A percentile compares a stretch with the other conserved stretches of the same genome.
These are phyloP conservation scores for Chamaetylas fuelleborni DNA, from an alignment of 2,113 vertebrate species.

Conservation along the genomic window DNA sequence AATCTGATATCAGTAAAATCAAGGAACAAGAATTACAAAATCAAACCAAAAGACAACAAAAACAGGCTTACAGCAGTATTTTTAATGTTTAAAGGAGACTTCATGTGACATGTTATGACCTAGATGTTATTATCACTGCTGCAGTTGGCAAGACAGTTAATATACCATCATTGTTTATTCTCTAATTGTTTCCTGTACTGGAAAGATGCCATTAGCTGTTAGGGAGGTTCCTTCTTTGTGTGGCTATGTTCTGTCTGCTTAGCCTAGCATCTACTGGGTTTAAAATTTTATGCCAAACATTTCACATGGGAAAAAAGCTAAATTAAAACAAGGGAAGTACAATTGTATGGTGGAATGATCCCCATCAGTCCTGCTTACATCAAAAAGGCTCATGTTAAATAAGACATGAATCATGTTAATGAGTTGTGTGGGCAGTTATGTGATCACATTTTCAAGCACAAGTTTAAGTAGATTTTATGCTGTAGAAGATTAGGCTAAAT, in stretches of 20 bases:
- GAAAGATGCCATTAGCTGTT: constrained; percentile 21
- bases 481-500: not conserved
- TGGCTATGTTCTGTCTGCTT: constrained; percentile 19
- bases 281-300: constrained; percentile 25
- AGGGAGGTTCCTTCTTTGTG: constrained; percentile 34
- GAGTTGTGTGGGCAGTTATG: not conserved
- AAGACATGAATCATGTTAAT: not conserved
- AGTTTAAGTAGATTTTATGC: not conserved
- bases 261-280: not conserved
- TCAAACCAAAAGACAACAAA: constrained; percentile 1
- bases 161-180: constrained; percentile 51
- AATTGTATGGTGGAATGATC: not conserved
- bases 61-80: not conserved
- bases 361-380: not conserved
- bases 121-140: constrained; percentile 30
- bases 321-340: constrained; percentile 31
- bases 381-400: not conserved
- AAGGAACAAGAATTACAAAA: not conserved
- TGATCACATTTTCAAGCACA: not conserved
- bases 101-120: not conserved
- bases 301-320: constrained; percentile 24
- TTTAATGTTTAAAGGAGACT: not conserved
- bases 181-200: constrained; percentile 63
- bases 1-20: not conserved
- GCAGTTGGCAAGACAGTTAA: constrained; percentile 40